These are phyloP conservation scores for Tholera decimalis DNA, from an alignment of 2,888 invertebrate species.

Conservation along the genomic window DNA sequence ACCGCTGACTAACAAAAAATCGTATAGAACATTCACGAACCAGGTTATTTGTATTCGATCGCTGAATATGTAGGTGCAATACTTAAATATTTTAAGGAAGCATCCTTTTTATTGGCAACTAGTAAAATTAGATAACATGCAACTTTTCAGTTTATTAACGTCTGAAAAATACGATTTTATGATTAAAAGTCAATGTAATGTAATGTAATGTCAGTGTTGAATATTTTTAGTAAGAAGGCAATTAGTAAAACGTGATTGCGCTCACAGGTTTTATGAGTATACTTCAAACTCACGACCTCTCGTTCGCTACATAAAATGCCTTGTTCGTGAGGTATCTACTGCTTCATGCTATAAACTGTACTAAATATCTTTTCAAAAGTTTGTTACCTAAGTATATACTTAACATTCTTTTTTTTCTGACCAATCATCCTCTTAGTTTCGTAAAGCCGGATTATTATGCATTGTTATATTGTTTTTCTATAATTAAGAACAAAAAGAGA, in stretches of 20 bases:
- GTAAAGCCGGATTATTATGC: neutral
- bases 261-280: neutral
- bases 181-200: too few relatives aligned
- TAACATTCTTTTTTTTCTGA: neutral
- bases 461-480: constrained; percentile 26
- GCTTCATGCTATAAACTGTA: constrained; percentile 7
- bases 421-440: constrained; percentile 11
- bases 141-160: neutral
- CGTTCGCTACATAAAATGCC: neutral
- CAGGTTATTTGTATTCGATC: constrained; percentile 28
- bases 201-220: too few relatives aligned
- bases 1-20: constrained; percentile 62
- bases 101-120: neutral
- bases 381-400: constrained; percentile 8
- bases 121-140: neutral
- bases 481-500: constrained; percentile 21
- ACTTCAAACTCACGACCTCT: neutral
- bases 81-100: neutral
- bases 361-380: constrained; percentile 5
- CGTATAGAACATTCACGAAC: constrained; percentile 34
- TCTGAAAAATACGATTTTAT: too few relatives aligned
- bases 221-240: neutral
- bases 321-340: neutral
- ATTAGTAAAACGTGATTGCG: neutral
- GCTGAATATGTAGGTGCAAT: constrained; percentile 3